phyloP scores from a whole-genome alignment of 2,113 vertebrate genomes.

The Columbina picui region DNA sequence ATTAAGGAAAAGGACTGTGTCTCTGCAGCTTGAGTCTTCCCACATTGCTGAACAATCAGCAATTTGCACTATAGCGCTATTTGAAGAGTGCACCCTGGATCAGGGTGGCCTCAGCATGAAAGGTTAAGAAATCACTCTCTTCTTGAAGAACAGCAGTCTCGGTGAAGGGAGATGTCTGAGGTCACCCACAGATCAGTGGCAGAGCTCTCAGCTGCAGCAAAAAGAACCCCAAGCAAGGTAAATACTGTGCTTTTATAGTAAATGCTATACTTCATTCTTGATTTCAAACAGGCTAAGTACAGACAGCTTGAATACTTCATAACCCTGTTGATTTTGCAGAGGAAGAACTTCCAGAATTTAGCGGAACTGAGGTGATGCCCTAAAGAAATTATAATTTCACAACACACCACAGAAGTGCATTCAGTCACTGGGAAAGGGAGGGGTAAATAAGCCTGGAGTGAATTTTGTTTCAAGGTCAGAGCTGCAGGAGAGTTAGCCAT shows the following conservation, averaged over 20 bases:
- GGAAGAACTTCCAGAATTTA: background rate
- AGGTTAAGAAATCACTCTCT: background rate
- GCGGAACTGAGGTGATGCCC: background rate
- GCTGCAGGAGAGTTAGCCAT: background rate
- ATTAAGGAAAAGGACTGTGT: background rate
- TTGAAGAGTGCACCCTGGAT: background rate
- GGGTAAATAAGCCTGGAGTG: background rate
- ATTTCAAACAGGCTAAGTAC: background rate
- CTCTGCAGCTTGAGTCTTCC: background rate
- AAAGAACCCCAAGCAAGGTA: accelerated
- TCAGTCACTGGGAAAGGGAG: background rate
- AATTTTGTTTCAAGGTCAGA: constrained; percentile 36
- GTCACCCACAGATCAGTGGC: background rate
- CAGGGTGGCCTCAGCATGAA: background rate
- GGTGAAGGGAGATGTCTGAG: background rate
- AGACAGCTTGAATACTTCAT: background rate
- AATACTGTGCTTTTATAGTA: background rate
- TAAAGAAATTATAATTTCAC: background rate
- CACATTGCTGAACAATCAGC: background rate
- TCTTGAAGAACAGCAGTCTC: background rate
- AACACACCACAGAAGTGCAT: background rate
- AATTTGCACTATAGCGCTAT: background rate
- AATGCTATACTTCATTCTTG: background rate
- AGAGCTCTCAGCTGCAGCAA: background rate
- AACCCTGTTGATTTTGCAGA: background rate